Evolutionary conservation across 2,888 invertebrate genomes (phyloP).

Genomic region (Cordilura impudica): DNA sequence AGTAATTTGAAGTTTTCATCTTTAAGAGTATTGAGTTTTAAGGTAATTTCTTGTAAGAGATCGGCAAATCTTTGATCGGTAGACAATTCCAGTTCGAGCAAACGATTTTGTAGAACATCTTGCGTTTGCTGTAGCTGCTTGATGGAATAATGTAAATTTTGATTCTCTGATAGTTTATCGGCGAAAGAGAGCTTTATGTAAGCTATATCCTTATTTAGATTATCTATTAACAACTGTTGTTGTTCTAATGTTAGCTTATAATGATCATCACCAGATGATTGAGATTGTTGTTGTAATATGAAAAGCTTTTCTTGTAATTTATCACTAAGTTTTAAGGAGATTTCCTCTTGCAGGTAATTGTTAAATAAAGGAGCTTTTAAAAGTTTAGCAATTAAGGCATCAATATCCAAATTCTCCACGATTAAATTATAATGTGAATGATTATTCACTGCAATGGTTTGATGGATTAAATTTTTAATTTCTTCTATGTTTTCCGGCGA

Average conservation of each 20-base stretch:
- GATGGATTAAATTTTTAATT: constrained; percentile 72
- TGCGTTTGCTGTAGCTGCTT: constrained; percentile 70
- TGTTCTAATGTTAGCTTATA: constrained; percentile 64
- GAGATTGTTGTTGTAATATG: constrained; percentile 69
- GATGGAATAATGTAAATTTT: constrained; percentile 72
- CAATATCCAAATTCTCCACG: constrained; percentile 73
- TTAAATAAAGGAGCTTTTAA: constrained; percentile 72
- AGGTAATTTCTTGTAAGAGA: constrained; percentile 73
- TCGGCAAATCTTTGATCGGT: constrained; percentile 71
- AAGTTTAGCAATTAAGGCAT: constrained; percentile 75
- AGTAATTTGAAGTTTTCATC: constrained; percentile 79
- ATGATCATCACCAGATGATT: constrained; percentile 34
- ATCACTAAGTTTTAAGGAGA: constrained; percentile 70
- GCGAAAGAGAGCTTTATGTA: constrained; percentile 80
- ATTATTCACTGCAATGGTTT: constrained; percentile 69
- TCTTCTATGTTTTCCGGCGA: constrained; percentile 75
- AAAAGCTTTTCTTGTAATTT: constrained; percentile 65
- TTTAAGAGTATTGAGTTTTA: constrained; percentile 70
- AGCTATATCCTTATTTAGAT: constrained; percentile 80
- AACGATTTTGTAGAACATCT: constrained; percentile 70
- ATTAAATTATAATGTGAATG: constrained; percentile 68
- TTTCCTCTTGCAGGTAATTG: constrained; percentile 70
- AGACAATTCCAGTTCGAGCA: constrained; percentile 70
- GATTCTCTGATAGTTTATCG: constrained; percentile 78
- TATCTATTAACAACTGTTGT: constrained; percentile 79